A percentile compares a stretch with the other conserved stretches of the same genome.
Evolutionary conservation across 1,140 invertebrate species (phyloP).

Genomic region (Planococcus citri): DNA sequence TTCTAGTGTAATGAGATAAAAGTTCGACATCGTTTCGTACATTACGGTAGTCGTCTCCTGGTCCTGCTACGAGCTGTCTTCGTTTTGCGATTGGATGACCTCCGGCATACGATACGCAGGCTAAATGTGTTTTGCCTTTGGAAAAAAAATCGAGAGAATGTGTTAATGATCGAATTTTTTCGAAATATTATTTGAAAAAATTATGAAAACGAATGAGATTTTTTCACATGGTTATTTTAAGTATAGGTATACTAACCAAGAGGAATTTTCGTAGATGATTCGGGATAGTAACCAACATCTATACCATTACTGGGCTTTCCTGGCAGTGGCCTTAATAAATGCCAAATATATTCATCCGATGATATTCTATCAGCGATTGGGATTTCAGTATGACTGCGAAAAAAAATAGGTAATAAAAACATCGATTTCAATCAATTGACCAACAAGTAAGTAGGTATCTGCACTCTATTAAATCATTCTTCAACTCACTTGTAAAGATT

Average conservation of each 20-base stretch:
- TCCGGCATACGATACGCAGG: constrained; percentile 63
- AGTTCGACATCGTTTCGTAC: constrained; percentile 30
- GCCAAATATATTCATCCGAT: constrained; percentile 51
- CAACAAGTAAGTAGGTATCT: no score
- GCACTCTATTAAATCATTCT: no score
- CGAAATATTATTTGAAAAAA: no score
- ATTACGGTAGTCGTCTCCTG: constrained; percentile 27
- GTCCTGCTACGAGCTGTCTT: constrained; percentile 36
- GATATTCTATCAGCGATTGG: constrained; percentile 31
- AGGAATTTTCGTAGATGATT: constrained; percentile 38
- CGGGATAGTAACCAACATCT: constrained; percentile 46
- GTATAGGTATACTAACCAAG: constrained; percentile 3
- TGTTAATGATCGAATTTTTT: no score
- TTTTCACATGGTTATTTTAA: no score
- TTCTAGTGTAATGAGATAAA: constrained; percentile 6
- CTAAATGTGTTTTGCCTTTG: constrained; percentile 46
- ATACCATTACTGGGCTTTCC: constrained; percentile 42
- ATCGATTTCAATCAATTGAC: no score
- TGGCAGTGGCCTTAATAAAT: constrained; percentile 43
- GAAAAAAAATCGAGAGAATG: no score
- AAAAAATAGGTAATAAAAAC: constrained; percentile 1
- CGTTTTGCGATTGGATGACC: constrained; percentile 58
- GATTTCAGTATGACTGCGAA: constrained; percentile 24
- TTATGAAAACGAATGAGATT: no score
- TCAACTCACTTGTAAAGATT: constrained; percentile 22